phyloP scores from a whole-genome alignment of 2,888 invertebrate species.

The Nymphalis c-album region DNA sequence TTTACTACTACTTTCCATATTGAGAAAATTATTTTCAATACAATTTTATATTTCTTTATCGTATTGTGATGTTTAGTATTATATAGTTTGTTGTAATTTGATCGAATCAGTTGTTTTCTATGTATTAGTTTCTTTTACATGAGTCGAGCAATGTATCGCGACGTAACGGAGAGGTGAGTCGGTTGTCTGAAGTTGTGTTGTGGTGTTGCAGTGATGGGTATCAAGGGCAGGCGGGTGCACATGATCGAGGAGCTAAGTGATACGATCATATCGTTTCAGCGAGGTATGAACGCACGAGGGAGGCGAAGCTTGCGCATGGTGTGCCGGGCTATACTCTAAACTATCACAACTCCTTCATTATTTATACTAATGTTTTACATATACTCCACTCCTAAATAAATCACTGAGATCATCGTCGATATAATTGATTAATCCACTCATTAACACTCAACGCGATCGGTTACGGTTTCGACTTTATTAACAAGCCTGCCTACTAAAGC shows the following conservation, averaged over 20 bases:
- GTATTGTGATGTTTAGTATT: neutral
- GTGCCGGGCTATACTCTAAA: constrained; percentile 58
- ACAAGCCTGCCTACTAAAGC: constrained; percentile 40
- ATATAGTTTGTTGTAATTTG: neutral
- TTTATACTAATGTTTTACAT: constrained; percentile 35
- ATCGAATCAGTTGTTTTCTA: neutral
- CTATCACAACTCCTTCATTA: constrained; percentile 35
- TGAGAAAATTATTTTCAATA: neutral
- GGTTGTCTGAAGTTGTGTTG: constrained; percentile 51
- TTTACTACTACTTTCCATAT: too few relatives aligned
- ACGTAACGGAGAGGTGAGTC: constrained; percentile 2
- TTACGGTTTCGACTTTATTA: constrained; percentile 26
- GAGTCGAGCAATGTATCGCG: constrained; percentile 3
- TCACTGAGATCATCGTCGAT: neutral
- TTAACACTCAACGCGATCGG: constrained; percentile 24
- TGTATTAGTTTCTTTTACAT: constrained; percentile 1
- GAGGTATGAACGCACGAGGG: constrained; percentile 89
- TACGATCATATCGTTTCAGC: constrained; percentile 99
- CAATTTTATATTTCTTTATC: neutral
- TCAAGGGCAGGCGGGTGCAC: constrained; percentile 98
- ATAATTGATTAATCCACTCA: constrained; percentile 10
- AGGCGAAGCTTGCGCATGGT: constrained; percentile 67
- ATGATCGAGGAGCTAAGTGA: constrained; percentile 99
- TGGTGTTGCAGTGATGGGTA: constrained; percentile 96
- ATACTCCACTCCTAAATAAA: neutral